Evolutionary conservation across 2,797 vertebrate species (phyloP).

Genomic region (Muscicapa comitata): DNA sequence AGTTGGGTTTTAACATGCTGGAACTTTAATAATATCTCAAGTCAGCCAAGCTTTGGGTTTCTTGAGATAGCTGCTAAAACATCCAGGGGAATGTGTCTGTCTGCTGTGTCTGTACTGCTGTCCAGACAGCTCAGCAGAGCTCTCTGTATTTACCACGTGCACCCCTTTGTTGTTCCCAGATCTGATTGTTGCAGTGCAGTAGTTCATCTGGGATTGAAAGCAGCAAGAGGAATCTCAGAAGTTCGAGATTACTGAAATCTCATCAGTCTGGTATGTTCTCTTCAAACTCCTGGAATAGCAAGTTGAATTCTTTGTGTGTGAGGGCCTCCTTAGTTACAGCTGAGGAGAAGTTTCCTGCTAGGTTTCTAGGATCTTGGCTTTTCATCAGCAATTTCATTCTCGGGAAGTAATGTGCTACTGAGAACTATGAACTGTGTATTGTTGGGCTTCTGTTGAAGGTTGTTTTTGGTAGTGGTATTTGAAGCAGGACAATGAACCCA

Average conservation of each 20-base stretch:
- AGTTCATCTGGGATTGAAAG: slow-evolving; percentile 11
- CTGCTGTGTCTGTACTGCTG: neutral
- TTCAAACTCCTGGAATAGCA: neutral
- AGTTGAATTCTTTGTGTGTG: neutral
- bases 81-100: neutral
- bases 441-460: neutral
- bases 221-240: neutral
- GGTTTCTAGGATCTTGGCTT: neutral
- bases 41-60: neutral
- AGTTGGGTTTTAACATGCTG: neutral
- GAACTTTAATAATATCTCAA: neutral
- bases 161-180: slow-evolving; percentile 32
- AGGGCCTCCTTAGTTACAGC: neutral
- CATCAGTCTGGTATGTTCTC: slow-evolving; percentile 48
- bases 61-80: neutral
- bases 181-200: neutral
- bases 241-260: slow-evolving; percentile 12
- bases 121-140: neutral
- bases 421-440: neutral
- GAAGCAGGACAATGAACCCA: neutral
- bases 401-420: neutral
- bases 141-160: neutral
- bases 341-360: neutral
- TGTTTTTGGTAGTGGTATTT: neutral
- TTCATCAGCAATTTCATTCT: neutral